These are phyloP conservation scores for Caenorhabditis briggsae DNA, from an alignment of 1,140 invertebrate species.

Conservation along the genomic window DNA sequence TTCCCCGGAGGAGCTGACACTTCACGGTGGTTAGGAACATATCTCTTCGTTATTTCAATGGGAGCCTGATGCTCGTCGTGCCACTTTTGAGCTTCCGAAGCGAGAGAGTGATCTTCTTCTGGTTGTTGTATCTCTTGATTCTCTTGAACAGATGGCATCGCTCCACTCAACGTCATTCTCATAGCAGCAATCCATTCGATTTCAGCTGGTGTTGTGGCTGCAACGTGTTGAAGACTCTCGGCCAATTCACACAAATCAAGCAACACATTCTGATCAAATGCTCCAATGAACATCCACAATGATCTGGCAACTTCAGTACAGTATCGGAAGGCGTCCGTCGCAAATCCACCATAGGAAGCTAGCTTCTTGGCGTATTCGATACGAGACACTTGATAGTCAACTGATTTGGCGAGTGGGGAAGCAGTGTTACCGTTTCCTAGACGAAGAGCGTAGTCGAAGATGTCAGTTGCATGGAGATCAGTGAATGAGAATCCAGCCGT, in stretches of 20 bases:
- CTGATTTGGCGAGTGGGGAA: constrained; percentile 36
- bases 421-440: constrained; percentile 22
- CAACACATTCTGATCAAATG: constrained; percentile 19
- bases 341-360: constrained; percentile 60
- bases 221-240: constrained; percentile 30
- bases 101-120: constrained; percentile 9
- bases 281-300: constrained; percentile 6
- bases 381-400: constrained; percentile 52
- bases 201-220: constrained; percentile 16
- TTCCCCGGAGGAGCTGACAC: neutral
- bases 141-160: neutral
- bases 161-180: constrained; percentile 21
- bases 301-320: constrained; percentile 53
- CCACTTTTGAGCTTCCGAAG: constrained; percentile 57
- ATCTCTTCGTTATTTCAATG: constrained; percentile 22
- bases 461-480: constrained; percentile 65
- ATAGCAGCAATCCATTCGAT: constrained; percentile 28
- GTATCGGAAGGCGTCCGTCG: constrained; percentile 60
- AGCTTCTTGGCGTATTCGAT: constrained; percentile 60
- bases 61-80: constrained; percentile 59
- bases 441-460: constrained; percentile 60
- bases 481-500: constrained; percentile 56
- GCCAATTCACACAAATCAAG: constrained; percentile 43
- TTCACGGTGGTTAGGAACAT: neutral
- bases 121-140: constrained; percentile 2